A percentile compares a stretch with the other conserved stretches of the same genome.
Evolutionary conservation across 2,113 vertebrate species (phyloP).

Genomic region (Smithornis capensis): DNA sequence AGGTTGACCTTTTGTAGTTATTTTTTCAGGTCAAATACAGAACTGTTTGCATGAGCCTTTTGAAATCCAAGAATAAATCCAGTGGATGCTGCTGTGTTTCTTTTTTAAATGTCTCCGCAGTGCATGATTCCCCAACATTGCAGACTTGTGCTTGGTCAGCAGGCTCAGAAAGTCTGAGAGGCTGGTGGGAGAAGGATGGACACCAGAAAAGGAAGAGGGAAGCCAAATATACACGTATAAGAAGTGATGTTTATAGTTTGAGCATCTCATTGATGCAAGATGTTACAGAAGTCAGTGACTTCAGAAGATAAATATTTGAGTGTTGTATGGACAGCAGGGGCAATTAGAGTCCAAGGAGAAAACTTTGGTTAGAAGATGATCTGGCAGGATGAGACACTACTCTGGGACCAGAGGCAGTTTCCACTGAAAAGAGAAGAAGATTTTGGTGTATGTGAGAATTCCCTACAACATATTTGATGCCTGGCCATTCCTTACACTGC

Average conservation of each 20-base stretch:
- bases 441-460: not conserved
- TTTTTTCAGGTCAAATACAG: not conserved
- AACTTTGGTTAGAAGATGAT: not conserved
- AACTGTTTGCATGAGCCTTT: not conserved
- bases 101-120: not conserved
- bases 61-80: not conserved
- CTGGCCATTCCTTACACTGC: rapidly evolving
- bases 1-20: not conserved
- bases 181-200: not conserved
- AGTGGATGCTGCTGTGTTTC: not conserved
- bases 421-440: not conserved
- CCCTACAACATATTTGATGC: not conserved
- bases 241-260: not conserved
- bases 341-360: not conserved
- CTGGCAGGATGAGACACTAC: not conserved
- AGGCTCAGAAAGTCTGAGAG: not conserved
- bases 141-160: not conserved
- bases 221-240: not conserved
- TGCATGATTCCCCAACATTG: not conserved
- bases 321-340: not conserved
- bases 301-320: not conserved
- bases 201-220: not conserved
- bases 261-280: not conserved
- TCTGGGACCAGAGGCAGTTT: not conserved
- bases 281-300: not conserved